Conservation (phyloP, 2,797 vertebrate genomes). For the Myiothlypis coronata region DNA sequence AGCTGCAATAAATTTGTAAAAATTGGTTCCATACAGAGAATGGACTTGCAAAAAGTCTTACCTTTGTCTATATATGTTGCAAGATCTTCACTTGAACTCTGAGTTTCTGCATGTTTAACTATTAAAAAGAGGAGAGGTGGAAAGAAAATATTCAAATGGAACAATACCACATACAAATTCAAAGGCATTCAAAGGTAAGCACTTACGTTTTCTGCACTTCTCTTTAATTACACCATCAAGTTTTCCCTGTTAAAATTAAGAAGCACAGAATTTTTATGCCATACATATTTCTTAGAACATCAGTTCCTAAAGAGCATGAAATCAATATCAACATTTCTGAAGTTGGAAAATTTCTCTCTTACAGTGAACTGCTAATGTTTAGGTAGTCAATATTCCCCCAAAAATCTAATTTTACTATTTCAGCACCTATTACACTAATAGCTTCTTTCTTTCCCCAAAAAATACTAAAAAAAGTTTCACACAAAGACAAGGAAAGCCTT, state of each 20-base stretch:
- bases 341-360: background rate
- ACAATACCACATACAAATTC: background rate
- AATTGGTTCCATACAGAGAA: background rate
- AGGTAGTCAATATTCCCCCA: background rate
- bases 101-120: conserved; percentile 80
- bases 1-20: background rate
- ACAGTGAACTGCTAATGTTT: background rate
- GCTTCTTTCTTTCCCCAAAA: background rate
- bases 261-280: background rate
- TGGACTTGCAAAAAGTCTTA: conserved; percentile 48
- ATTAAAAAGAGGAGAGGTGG: conserved; percentile 50
- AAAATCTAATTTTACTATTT: background rate
- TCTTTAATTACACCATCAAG: conserved; percentile 78
- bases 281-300: background rate
- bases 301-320: background rate
- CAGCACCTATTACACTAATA: background rate
- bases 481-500: background rate
- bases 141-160: background rate
- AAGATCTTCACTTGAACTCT: conserved; percentile 73
- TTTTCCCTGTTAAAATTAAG: conserved; percentile 76
- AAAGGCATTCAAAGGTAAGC: background rate
- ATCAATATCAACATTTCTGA: background rate
- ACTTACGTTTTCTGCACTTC: conserved; percentile 82
- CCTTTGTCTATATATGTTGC: conserved; percentile 85
- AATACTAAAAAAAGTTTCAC: background rate